Base-by-base conservation (phyloP, 2,113 vertebrate genomes). In the Aphelocoma coerulescens region DNA sequence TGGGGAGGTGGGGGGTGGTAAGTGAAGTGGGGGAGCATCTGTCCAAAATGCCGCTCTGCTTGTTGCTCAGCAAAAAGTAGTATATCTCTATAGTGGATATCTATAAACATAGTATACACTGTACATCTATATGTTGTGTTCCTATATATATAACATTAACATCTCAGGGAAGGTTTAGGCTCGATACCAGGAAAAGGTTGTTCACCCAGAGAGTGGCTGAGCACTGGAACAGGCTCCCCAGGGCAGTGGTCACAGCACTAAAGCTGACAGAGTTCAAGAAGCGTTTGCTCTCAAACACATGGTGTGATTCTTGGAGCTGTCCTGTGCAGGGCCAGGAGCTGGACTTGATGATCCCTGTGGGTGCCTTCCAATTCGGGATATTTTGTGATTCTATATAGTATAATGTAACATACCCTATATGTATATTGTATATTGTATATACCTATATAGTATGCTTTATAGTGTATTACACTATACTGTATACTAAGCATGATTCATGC, bases 1-100 rank as follows among this genome's bases (percentile, higher is more conserved):
- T 0, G 3, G 7, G 62, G 14, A 32, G 13, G 21, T 8, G 7
- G 4, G 2, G 21, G 6, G 1, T 6, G 39, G 16, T 37, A 16
- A 23, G 19, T 7, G 44, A 54, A 66, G 51, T 11, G 5, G 3
- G 4, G 9, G 32, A 55, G 52, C 32, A 11, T 26, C 57, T 68
- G 41, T 28, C 52, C 24, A 3, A 66, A 80, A 66, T 8, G 27
- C 11, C 37, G 16, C 49, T 11, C 44, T 11, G 73, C 81, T 77
- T 89, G 54, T 54, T 91, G 87, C 59, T 91, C 69, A 58, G 65
- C 43, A 74, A 30, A 86, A 94, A 73, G 68, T 58, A 15, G 17
- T 9, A 1, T 8, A 27, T 27, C 20, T 68, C 17, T 75, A 13
- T 3, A 28, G 28, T 39, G 16, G 17, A 0, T 26, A 1, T 23